Conservation (phyloP, 1,140 invertebrate species). For the Metopolophium dirhodum region DNA sequence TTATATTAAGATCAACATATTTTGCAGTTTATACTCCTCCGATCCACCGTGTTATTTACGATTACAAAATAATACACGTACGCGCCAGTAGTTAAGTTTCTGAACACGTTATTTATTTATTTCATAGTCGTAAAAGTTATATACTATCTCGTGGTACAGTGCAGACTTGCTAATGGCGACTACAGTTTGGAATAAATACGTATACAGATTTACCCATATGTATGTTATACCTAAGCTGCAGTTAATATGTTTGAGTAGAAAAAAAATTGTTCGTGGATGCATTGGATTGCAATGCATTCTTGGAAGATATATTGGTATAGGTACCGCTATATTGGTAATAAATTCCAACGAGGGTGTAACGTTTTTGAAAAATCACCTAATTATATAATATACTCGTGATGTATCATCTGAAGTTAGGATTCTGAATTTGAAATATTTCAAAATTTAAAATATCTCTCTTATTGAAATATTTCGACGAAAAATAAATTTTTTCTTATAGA, state of each 20-base stretch:
- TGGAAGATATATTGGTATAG: background rate
- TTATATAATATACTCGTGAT: background rate
- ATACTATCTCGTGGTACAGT: background rate
- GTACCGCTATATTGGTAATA: background rate
- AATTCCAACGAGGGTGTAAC: background rate
- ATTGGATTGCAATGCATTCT: background rate
- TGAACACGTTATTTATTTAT: background rate
- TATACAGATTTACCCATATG: background rate
- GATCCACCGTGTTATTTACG: background rate
- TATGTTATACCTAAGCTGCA: background rate
- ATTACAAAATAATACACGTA: background rate
- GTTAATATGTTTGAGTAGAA: background rate
- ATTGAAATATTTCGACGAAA: no score
- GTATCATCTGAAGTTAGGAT: no score
- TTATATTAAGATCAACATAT: background rate
- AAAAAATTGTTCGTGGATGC: background rate
- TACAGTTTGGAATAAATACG: background rate
- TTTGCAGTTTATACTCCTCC: background rate
- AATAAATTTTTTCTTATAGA: no score
- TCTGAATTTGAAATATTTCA: no score
- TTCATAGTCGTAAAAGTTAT: background rate
- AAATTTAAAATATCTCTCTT: no score
- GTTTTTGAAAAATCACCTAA: background rate
- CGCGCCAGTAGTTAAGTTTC: background rate
- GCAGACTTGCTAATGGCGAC: background rate